Conservation (phyloP, 2,797 vertebrate genomes). For the Urophycis tenuis region DNA sequence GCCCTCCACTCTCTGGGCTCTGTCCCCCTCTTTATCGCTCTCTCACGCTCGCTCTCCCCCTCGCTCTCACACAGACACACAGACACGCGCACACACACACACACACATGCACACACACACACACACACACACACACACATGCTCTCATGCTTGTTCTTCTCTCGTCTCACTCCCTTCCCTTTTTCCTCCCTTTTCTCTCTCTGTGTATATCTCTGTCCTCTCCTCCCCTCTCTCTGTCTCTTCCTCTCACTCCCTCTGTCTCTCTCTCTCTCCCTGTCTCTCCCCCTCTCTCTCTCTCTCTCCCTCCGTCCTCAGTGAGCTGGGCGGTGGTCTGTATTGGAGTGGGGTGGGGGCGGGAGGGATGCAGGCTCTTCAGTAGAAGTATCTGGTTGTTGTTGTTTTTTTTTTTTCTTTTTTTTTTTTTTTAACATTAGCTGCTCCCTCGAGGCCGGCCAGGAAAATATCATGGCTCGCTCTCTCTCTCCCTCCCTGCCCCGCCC, state of each 20-base stretch:
- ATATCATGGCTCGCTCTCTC: too few species aligned
- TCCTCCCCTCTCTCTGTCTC: not conserved
- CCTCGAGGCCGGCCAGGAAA: too few species aligned
- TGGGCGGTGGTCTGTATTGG: constrained; percentile 76
- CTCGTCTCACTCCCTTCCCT: not conserved
- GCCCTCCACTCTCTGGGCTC: constrained; percentile 38
- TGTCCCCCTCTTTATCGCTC: constrained; percentile 10
- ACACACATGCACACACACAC: too few species aligned
- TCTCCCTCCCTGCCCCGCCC: too few species aligned
- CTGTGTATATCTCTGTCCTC: constrained; percentile 48
- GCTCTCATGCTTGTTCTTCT: not conserved
- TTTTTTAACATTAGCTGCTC: too few species aligned
- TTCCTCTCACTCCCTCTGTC: too few species aligned
- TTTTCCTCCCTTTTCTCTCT: constrained; percentile 11
- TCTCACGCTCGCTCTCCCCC: too few species aligned
- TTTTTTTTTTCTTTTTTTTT: too few species aligned
- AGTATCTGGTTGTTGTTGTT: constrained; percentile 94
- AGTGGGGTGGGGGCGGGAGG: constrained; percentile 83
- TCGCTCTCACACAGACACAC: too few species aligned
- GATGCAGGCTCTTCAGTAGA: constrained; percentile 88
- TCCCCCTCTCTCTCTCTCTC: not conserved
- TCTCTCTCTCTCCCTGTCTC: not conserved
- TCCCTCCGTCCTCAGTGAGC: constrained; percentile 34
- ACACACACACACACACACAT: not conserved
- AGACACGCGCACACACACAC: too few species aligned